Percentiles rank a stretch among this genome's conserved stretches.
These are phyloP conservation scores for Chloroclysta siterata DNA, from an alignment of 2,888 invertebrate species.

Conservation along the genomic window DNA sequence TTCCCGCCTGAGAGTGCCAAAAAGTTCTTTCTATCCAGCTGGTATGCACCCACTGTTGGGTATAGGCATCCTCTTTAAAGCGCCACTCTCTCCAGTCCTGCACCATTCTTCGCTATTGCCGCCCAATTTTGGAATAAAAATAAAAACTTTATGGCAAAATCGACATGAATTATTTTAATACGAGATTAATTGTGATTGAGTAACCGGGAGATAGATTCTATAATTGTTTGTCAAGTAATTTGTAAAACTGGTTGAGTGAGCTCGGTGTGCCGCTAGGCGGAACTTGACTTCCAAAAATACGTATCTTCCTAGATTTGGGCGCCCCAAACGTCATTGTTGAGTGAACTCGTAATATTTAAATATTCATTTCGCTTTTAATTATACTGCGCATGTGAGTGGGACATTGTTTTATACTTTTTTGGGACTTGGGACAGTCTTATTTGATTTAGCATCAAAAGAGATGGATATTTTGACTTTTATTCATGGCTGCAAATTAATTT, in stretches of 20 bases:
- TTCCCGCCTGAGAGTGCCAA: no score
- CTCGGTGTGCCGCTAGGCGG: slow-evolving; percentile 57
- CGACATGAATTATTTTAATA: no score
- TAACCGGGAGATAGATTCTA: no score
- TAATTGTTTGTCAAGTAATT: background rate
- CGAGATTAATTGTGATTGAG: no score
- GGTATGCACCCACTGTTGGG: no score
- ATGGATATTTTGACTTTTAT: slow-evolving; percentile 23
- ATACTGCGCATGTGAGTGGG: slow-evolving; percentile 78
- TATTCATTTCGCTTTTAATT: slow-evolving; percentile 84
- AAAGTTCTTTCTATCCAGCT: no score
- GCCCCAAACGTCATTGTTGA: slow-evolving; percentile 79
- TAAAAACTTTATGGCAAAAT: no score
- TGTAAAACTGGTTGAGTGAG: slow-evolving; percentile 15
- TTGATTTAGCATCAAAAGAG: slow-evolving; percentile 23
- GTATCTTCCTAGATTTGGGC: slow-evolving; percentile 76
- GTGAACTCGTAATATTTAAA: slow-evolving; percentile 79
- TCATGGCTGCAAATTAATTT: slow-evolving; percentile 7
- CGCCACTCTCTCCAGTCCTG: no score
- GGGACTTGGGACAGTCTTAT: slow-evolving; percentile 39
- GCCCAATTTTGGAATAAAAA: no score
- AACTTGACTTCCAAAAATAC: slow-evolving; percentile 77
- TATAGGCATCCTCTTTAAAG: no score
- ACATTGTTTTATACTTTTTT: slow-evolving; percentile 64
- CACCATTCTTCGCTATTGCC: no score